Conservation (phyloP, 2,113 vertebrate genomes). For the Labeo catla region DNA sequence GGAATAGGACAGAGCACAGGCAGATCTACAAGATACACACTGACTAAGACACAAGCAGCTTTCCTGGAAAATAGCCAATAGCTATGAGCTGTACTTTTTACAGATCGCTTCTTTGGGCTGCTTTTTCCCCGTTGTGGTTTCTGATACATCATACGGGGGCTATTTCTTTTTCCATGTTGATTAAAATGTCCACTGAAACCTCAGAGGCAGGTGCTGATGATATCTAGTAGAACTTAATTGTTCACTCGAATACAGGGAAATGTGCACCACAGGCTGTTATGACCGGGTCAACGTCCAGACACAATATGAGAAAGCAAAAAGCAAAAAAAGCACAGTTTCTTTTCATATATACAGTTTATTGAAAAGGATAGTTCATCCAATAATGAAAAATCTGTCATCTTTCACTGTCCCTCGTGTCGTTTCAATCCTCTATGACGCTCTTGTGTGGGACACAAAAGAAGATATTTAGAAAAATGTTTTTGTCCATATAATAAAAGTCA, state of each 20-base stretch:
- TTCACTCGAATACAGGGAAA: not conserved
- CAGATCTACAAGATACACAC: not conserved
- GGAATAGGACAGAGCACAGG: not conserved
- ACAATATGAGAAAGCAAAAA: not conserved
- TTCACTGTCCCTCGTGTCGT: not conserved
- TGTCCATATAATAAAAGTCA: not conserved
- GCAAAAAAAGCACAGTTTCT: not conserved
- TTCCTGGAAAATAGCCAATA: conserved; percentile 25
- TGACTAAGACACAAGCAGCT: conserved; percentile 25
- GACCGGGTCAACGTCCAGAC: not conserved
- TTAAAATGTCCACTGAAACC: conserved; percentile 37
- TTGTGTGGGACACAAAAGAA: not conserved
- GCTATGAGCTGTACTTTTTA: conserved; percentile 36
- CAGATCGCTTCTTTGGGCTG: conserved; percentile 35
- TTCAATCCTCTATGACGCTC: not conserved
- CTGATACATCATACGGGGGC: conserved; percentile 33
- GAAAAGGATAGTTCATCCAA: not conserved
- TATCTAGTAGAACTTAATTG: conserved; percentile 7
- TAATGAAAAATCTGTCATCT: not conserved
- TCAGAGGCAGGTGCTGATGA: conserved; percentile 33
- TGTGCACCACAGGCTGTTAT: not conserved
- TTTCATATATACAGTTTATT: not conserved
- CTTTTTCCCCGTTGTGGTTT: not conserved
- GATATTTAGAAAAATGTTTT: not conserved
- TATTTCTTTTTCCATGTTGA: conserved; percentile 20